Evolutionary conservation across 1,140 invertebrate species (phyloP), one percentile per base, ranked within the genome.

Genomic region (Tetraneura akinire): DNA sequence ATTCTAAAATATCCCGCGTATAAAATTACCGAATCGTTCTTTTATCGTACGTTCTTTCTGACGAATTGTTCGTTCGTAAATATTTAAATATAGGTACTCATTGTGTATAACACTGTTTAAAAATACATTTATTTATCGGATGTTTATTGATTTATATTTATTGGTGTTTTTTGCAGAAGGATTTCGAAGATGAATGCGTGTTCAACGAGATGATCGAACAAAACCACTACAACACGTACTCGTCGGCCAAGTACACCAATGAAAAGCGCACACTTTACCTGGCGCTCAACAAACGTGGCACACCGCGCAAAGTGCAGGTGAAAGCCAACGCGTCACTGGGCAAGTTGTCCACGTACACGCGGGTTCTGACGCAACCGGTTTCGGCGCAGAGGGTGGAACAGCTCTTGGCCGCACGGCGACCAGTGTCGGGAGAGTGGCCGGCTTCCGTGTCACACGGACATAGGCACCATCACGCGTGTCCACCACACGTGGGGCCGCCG

Each of bases 201-300:
- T 94, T 95, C 88, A 92, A 93, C 85, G 93, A 95, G 85, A 92
- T 90, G 84, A 90, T 94, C 85, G 91, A 93, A 85, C 89, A 91
- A 84, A 91, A 94, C 85, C 91, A 93, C 85, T 94, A 94, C 88
- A 94, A 94, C 86, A 92, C 92, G 10, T 95, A 95, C 86, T 92
- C 91, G 82, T 92, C 91, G 80, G 89, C 88, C 76, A 89, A 90
- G 84, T 92, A 93, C 88, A 92, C 91, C 13, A 91, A 90, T 83
- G 85, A 87, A 14, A 88, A 88, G 82, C 90, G 91, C 82, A 92
- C 91, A 0, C 86, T 91, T 80, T 95, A 92, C 86, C 86, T 95
- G 83, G 93, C 92, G 32, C 86, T 94, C 60, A 92, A 93, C 84
- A 89, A 90, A 81, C 86, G 87, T 55, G 93, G 93, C 6, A 86